phyloP scores from a whole-genome alignment of 2,888 invertebrate genomes.

The Andrena trimmerana region DNA sequence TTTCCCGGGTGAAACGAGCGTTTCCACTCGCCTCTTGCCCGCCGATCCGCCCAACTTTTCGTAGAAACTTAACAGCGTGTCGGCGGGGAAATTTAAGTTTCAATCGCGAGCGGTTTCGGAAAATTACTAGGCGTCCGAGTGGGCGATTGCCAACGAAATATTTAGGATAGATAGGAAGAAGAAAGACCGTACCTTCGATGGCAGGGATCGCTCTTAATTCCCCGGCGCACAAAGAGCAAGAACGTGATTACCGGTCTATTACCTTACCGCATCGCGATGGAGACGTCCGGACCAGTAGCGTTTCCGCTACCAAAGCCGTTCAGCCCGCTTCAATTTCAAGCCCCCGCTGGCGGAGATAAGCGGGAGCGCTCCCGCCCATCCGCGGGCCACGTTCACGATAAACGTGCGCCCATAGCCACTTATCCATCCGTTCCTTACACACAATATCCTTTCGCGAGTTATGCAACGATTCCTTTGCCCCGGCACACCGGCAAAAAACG shows the following conservation, averaged over 20 bases:
- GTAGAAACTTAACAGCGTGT: neutral
- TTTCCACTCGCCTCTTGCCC: conserved; percentile 16
- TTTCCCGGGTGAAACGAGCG: conserved; percentile 29
- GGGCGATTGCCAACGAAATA: no score
- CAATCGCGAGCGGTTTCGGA: no score
- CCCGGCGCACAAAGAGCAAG: neutral
- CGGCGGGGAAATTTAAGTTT: no score
- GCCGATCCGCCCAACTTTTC: neutral
- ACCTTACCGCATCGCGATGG: neutral
- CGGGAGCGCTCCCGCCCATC: neutral
- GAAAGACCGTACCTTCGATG: no score
- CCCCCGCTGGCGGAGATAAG: conserved; percentile 11
- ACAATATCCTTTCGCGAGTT: conserved; percentile 44
- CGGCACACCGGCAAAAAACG: conserved; percentile 7
- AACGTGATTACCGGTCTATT: neutral
- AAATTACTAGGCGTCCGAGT: no score
- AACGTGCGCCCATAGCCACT: conserved; percentile 23
- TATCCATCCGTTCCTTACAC: conserved; percentile 27
- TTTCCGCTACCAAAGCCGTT: conserved; percentile 1
- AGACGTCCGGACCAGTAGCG: neutral
- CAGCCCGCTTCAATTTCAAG: neutral
- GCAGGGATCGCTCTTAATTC: neutral
- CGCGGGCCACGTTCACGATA: conserved; percentile 25
- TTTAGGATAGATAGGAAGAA: no score
- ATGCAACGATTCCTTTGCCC: conserved; percentile 41